Evolutionary conservation across 2,113 vertebrate genomes (phyloP), one percentile per base, ranked within the genome.

Genomic region (Gorsachius goisagi): DNA sequence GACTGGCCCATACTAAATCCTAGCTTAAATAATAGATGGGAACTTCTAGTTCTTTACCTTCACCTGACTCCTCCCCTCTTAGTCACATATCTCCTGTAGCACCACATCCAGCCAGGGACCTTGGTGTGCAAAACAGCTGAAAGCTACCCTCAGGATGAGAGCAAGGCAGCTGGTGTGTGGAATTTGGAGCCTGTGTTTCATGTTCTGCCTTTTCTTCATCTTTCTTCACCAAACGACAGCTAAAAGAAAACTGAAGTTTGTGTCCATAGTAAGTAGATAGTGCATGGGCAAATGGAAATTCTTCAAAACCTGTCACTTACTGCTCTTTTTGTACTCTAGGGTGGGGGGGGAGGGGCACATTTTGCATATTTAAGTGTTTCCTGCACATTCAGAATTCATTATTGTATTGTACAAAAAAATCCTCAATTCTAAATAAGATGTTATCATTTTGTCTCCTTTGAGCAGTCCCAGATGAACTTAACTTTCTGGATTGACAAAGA

Each of bases 241-340:
- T 10, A 97, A 96, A 75, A 97, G 97, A 79, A 97, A 98, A 89
- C 78, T 98, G 58, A 98, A 97, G 95, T 97, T 98, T 78, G 98
- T 97, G 67, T 93, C 97, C 0, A 0, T 98, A 92, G 98, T 98
- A 94, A 98, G 98, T 98, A 80, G 15, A 15, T 3, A 44, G 26
- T 20, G 79, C 18, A 63, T 4, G 41, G 41, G 17, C 8, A 58
- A 90, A 67, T 30, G 18, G 53, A 79, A 85, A 85, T 75, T 85
- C 58, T 85, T 85, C 33, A 72, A 72, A 92, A 79, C 20, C 12
- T 89, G 26, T 69, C 64, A 55, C 39, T 85, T 52, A 45, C 9
- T 88, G 59, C 12, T 86, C 17, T 72, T 79, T 21, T 39, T 39
- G 11, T 53, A 22, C 19, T 66, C 16, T 7, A 19, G 16, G 37